Evolutionary conservation across 2,113 vertebrate genomes (phyloP).

Genomic region (Cryptotis parvus): DNA sequence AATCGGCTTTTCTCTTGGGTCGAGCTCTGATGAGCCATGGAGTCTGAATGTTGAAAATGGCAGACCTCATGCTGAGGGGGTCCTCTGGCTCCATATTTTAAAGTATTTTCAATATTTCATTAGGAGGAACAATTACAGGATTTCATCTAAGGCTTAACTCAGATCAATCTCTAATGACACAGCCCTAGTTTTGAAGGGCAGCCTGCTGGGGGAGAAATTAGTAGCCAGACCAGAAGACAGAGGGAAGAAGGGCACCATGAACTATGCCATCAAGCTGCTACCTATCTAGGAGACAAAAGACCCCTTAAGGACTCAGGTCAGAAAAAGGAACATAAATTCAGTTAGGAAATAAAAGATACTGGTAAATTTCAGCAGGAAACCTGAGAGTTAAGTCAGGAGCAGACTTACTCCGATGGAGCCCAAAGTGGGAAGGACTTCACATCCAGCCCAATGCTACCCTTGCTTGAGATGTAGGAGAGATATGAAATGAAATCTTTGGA

Average conservation of each 20-base stretch:
- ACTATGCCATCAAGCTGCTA: background rate
- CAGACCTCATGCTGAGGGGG: too few relatives aligned
- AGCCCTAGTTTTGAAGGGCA: background rate
- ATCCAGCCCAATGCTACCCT: background rate
- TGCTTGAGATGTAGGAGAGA: slow-evolving; percentile 1
- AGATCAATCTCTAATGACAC: fast-evolving
- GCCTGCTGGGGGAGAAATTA: background rate
- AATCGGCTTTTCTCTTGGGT: too few relatives aligned
- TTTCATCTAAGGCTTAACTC: background rate
- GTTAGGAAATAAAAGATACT: background rate
- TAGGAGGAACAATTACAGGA: background rate
- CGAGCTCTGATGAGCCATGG: too few relatives aligned
- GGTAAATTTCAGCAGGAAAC: background rate
- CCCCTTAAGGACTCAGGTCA: background rate
- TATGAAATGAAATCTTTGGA: background rate
- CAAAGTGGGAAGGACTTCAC: background rate
- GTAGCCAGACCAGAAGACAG: fast-evolving
- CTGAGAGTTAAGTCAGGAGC: background rate
- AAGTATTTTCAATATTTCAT: slow-evolving; percentile 18
- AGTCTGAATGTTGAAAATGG: too few relatives aligned
- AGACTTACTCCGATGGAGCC: background rate
- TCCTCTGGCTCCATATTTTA: too few relatives aligned
- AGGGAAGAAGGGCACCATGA: background rate
- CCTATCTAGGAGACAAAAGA: background rate
- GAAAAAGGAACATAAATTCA: background rate